Conservation (phyloP, 2,113 vertebrate species). For the Campylorhamphus procurvoides region DNA sequence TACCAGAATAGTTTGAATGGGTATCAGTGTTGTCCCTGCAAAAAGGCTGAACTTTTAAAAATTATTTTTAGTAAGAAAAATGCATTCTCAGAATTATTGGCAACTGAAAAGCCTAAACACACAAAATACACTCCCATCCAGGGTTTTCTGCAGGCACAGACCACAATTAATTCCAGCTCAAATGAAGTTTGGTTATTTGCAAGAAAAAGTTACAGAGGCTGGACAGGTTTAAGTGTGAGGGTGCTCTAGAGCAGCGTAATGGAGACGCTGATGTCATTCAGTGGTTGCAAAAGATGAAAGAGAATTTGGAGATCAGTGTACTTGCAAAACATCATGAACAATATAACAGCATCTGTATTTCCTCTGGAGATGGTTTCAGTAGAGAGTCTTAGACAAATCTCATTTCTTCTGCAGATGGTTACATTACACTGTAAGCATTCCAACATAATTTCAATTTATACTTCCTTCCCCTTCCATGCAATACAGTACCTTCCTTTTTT, state of each 20-base stretch:
- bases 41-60: neutral
- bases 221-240: neutral
- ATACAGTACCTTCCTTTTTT: neutral
- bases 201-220: neutral
- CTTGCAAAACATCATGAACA: neutral
- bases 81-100: neutral
- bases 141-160: neutral
- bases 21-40: neutral
- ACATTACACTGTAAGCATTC: neutral
- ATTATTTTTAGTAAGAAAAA: conserved; percentile 13
- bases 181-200: neutral
- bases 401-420: neutral
- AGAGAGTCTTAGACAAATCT: neutral
- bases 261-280: neutral
- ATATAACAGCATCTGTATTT: neutral
- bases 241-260: neutral
- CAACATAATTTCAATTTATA: neutral
- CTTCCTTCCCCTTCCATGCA: neutral
- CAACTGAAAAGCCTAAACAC: neutral
- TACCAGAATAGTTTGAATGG: neutral
- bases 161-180: neutral
- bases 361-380: neutral
- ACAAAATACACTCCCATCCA: neutral
- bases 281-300: neutral
- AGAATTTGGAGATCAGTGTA: neutral